Conservation (phyloP, 2,113 vertebrate genomes). For the Phyllostomus hastatus region DNA sequence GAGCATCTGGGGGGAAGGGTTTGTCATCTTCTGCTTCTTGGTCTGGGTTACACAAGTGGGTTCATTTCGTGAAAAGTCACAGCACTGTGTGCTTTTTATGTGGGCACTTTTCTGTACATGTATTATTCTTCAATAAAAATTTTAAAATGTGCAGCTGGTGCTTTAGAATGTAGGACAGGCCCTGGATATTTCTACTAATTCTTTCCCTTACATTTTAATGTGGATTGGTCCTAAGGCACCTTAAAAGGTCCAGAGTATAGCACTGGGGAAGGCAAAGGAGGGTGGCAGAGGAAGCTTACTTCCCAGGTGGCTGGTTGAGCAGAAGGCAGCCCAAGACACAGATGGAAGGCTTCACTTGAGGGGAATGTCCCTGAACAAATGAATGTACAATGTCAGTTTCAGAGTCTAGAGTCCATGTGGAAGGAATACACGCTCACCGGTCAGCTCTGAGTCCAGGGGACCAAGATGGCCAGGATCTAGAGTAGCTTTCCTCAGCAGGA, state of each 20-base stretch:
- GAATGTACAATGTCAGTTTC: not conserved
- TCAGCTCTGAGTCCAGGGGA: not conserved
- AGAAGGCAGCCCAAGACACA: not conserved
- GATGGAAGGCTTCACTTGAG: not conserved
- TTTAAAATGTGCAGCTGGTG: slow-evolving; percentile 19
- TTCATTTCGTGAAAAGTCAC: not conserved
- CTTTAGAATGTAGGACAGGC: not conserved
- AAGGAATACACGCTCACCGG: not conserved
- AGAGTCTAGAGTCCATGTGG: not conserved
- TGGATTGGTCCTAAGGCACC: not conserved
- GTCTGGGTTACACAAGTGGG: not conserved
- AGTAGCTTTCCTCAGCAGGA: not conserved
- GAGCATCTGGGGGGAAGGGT: not conserved
- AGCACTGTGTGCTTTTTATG: not conserved
- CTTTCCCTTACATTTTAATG: not conserved
- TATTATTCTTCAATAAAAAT: not conserved
- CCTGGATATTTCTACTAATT: not conserved
- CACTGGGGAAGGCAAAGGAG: not conserved
- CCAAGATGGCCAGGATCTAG: too few species aligned
- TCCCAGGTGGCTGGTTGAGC: not conserved
- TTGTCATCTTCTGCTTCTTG: not conserved
- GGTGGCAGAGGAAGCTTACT: rapidly evolving
- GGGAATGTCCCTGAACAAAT: not conserved
- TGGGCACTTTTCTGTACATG: not conserved
- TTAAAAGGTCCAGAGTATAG: not conserved